Evolutionary conservation across 2,888 invertebrate species (phyloP).

Genomic region (Dolichopus griseipennis): DNA sequence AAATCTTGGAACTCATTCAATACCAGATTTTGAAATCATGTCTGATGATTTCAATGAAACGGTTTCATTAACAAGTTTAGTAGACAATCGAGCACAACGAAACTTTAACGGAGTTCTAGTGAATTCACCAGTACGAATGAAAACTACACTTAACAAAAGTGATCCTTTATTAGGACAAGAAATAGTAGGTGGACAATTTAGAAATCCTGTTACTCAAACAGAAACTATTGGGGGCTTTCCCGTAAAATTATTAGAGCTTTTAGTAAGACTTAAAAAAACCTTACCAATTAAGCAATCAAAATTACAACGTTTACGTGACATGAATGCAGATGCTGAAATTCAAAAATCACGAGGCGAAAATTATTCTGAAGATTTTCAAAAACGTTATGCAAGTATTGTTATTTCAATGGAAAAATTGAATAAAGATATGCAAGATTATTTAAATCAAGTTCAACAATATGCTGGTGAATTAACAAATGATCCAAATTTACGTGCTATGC

Average conservation of each 20-base stretch:
- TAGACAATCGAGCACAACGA: conserved; percentile 49
- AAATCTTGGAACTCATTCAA: conserved; percentile 88
- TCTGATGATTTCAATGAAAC: conserved; percentile 89
- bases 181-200: conserved; percentile 40
- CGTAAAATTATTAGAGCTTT: conserved; percentile 70
- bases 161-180: conserved; percentile 61
- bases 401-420: conserved; percentile 88
- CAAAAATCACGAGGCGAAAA: conserved; percentile 43
- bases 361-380: conserved; percentile 74
- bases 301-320: conserved; percentile 68
- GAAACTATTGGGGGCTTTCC: conserved; percentile 69
- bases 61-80: conserved; percentile 71
- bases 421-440: conserved; percentile 72
- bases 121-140: conserved; percentile 19
- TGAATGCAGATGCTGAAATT: conserved; percentile 87
- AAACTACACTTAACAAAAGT: conserved; percentile 45
- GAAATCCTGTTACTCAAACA: conserved; percentile 39
- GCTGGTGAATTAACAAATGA: conserved; percentile 84
- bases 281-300: conserved; percentile 72
- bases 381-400: conserved; percentile 77
- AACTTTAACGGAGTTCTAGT: conserved; percentile 46
- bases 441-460: conserved; percentile 74
- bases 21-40: conserved; percentile 93
- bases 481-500: conserved; percentile 74
- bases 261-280: conserved; percentile 81